These are phyloP conservation scores for Danio rerio DNA, from an alignment of 2,113 vertebrate species.

Conservation along the genomic window DNA sequence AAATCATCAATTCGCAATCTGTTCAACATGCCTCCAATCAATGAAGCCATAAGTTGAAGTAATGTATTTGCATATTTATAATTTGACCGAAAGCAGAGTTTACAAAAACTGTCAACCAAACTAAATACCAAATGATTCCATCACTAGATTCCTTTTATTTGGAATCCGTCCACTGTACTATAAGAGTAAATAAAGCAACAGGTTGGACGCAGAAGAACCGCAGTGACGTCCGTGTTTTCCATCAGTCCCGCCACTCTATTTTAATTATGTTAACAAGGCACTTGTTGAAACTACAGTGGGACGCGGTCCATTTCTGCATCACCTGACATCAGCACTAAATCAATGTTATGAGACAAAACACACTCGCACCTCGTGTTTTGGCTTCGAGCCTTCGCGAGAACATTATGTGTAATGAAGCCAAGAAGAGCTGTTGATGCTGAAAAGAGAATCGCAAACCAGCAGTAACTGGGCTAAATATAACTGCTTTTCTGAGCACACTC, in stretches of 20 bases:
- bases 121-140: background rate
- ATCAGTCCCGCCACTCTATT: background rate
- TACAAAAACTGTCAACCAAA: background rate
- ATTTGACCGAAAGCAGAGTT: too few relatives aligned
- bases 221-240: background rate
- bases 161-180: background rate
- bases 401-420: constrained; percentile 49
- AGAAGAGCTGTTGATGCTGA: constrained; percentile 63
- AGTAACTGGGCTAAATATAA: constrained; percentile 78
- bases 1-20: too few relatives aligned
- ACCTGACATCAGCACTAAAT: constrained; percentile 23
- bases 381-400: constrained; percentile 17
- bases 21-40: too few relatives aligned
- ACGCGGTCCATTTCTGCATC: constrained; percentile 25
- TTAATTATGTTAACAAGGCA: background rate
- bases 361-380: constrained; percentile 23
- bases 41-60: too few relatives aligned
- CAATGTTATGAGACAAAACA: constrained; percentile 19
- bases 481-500: constrained; percentile 70
- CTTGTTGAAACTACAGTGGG: constrained; percentile 20
- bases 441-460: constrained; percentile 71
- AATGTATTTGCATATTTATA: too few relatives aligned
- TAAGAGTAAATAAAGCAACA: background rate
- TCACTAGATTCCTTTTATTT: background rate
- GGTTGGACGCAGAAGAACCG: background rate